Evolutionary conservation across 2,888 invertebrate genomes (phyloP).

Genomic region (Lasioglossum villosulum): DNA sequence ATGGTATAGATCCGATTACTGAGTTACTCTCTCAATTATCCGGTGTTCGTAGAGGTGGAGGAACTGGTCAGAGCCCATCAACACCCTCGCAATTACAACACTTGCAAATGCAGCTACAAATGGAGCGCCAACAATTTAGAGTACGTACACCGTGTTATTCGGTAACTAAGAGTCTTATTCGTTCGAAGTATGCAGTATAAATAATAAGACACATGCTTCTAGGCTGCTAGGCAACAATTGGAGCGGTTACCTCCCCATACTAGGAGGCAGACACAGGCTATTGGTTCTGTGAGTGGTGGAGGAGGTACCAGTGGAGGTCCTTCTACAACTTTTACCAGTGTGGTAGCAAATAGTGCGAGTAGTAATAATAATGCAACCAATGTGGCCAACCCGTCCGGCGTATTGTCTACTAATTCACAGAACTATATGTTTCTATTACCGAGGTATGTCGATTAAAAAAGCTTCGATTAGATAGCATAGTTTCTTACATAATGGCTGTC

Average conservation of each 20-base stretch:
- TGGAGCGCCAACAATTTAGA: conserved; percentile 94
- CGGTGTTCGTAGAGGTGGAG: conserved; percentile 92
- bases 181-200: not conserved
- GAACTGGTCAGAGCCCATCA: conserved; percentile 86
- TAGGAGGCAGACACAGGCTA: conserved; percentile 90
- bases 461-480: not conserved
- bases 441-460: conserved; percentile 74
- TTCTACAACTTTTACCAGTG: conserved; percentile 81
- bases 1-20: conserved; percentile 98
- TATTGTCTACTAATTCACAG: conserved; percentile 80
- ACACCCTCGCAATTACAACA: conserved; percentile 95
- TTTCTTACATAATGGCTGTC: not conserved
- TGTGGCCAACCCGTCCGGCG: conserved; percentile 80
- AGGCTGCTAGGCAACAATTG: conserved; percentile 94
- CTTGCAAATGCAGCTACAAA: conserved; percentile 97
- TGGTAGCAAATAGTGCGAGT: conserved; percentile 80
- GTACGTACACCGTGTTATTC: conserved; percentile 74
- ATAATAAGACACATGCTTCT: conserved; percentile 20
- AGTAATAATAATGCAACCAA: conserved; percentile 82
- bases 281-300: conserved; percentile 85
- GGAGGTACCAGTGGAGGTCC: conserved; percentile 82
- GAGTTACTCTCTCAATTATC: conserved; percentile 98
- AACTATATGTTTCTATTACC: conserved; percentile 83
- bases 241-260: conserved; percentile 90
- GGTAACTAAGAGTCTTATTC: not conserved